Evolutionary conservation across 2,113 vertebrate species (phyloP), one percentile per base, ranked within the genome.

Genomic region (Chlorodrepanis virens): DNA sequence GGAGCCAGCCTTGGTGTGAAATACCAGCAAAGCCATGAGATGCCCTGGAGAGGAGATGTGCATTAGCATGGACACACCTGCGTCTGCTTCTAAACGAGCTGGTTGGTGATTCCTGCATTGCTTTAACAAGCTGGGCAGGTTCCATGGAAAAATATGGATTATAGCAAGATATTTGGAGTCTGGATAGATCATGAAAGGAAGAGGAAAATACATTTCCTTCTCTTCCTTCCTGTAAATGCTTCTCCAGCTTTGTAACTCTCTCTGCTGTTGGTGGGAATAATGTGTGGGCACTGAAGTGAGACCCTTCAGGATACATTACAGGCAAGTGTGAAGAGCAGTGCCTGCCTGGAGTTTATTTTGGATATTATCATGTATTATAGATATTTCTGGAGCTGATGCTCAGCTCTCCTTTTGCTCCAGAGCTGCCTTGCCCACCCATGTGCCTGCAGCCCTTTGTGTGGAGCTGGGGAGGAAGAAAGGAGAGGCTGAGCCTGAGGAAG

Each of bases 31-130:
- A n/a, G 40, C 57, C 12, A 3, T 6, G 60, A 35, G 12, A 5
- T 24, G 1, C 17, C 22, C 44, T 57, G 67, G 35, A 28, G 56
- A 40, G 61, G 40, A 42, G 23, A 31, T 10, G 5, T 28, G 37
- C 1, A 0, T 35, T 7, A 18, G 24, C 27, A 52, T 0, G 2
- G 49, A 5, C 35, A 67, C 19, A 5, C 2, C 29, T 12, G 9
- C 11, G 28, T 5, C 37, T 47, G 40, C n/a, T 53, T 22, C 45
- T 42, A 5, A 20, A 12, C 28, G 35, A 63, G 63, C 59, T 33
- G 9, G 0, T 4, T 1, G 2, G 6, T 3, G 27, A 33, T 27
- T 40, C 42, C 60, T 80, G 42, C 20, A 20, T 10, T 45, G 14
- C 71, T 86, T 60, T 24, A 29, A 11, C 27, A 28, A 40, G 11